phyloP scores from a whole-genome alignment of 2,888 invertebrate species.

The Pherbina coryleti region DNA sequence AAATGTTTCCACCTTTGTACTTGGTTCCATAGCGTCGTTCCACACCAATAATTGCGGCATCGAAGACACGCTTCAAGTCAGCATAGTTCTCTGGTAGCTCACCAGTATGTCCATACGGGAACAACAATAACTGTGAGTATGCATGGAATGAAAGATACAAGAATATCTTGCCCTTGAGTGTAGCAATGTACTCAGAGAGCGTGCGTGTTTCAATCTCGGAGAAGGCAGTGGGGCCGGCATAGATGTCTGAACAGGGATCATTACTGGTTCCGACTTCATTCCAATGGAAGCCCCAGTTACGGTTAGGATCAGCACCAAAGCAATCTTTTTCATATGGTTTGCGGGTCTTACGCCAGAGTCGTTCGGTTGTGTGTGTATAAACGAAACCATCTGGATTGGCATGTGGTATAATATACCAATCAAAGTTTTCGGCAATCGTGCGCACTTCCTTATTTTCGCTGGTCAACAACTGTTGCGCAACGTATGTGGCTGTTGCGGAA shows the following conservation, averaged over 20 bases:
- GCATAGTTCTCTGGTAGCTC: slow-evolving; percentile 72
- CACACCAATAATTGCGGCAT: slow-evolving; percentile 65
- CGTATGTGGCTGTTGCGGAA: slow-evolving; percentile 75
- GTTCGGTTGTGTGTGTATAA: slow-evolving; percentile 75
- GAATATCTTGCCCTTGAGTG: slow-evolving; percentile 71
- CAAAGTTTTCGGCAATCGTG: slow-evolving; percentile 72
- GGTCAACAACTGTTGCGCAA: slow-evolving; percentile 74
- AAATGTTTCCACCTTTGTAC: slow-evolving; percentile 75
- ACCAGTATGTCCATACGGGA: slow-evolving; percentile 79
- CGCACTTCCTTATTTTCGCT: slow-evolving; percentile 71
- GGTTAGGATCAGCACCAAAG: slow-evolving; percentile 74
- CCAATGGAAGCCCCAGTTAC: slow-evolving; percentile 77
- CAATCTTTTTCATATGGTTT: slow-evolving; percentile 66
- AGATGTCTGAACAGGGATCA: slow-evolving; percentile 68
- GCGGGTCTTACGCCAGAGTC: slow-evolving; percentile 78
- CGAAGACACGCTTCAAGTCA: slow-evolving; percentile 69
- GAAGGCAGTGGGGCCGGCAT: slow-evolving; percentile 72
- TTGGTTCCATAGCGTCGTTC: slow-evolving; percentile 73
- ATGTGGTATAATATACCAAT: slow-evolving; percentile 82
- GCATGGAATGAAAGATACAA: slow-evolving; percentile 83
- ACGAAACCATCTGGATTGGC: slow-evolving; percentile 84
- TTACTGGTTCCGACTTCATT: slow-evolving; percentile 72
- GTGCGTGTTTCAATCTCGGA: slow-evolving; percentile 73
- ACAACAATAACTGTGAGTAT: slow-evolving; percentile 78
- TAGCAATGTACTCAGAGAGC: slow-evolving; percentile 72